Evolutionary conservation across 2,888 invertebrate species (phyloP).

Genomic region (Aethes cnicana): DNA sequence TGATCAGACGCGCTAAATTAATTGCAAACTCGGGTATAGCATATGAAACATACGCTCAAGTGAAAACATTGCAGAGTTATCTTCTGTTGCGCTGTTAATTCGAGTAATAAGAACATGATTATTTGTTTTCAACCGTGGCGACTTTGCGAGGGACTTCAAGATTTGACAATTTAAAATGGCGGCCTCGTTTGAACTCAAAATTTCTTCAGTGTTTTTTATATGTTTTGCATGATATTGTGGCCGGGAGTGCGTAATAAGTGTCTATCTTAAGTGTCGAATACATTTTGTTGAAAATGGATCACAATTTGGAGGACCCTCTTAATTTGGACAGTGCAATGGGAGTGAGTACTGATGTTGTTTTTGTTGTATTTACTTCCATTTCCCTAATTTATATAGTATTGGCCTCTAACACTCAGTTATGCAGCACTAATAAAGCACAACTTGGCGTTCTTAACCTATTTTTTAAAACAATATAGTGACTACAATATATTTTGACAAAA

Average conservation of each 20-base stretch:
- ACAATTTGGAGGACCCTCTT: conserved; percentile 68
- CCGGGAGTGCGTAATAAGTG: conserved; percentile 27
- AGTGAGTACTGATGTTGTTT: conserved; percentile 53
- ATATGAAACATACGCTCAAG: conserved; percentile 3
- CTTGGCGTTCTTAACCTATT: no score
- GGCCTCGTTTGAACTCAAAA: conserved; percentile 77
- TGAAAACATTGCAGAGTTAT: conserved; percentile 3
- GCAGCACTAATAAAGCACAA: no score
- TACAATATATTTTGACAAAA: no score
- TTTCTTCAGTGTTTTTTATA: conserved; percentile 45
- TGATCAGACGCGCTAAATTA: conserved; percentile 9
- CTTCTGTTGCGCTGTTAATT: conserved; percentile 28
- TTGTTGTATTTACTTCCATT: conserved; percentile 24
- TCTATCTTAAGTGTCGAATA: conserved; percentile 28
- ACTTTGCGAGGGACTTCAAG: conserved; percentile 55
- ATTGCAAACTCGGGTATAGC: background rate
- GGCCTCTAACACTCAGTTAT: no score
- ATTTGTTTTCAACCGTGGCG: conserved; percentile 80
- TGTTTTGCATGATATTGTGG: conserved; percentile 31
- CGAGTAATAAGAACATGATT: conserved; percentile 41
- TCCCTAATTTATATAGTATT: conserved; percentile 27
- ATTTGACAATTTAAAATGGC: conserved; percentile 81
- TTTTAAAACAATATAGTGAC: no score
- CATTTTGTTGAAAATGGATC: conserved; percentile 58
- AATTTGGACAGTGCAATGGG: conserved; percentile 67